Percentiles rank a stretch among this genome's conserved stretches.
Conservation (phyloP, 2,113 vertebrate species). For the Sporophila hypoxantha region DNA sequence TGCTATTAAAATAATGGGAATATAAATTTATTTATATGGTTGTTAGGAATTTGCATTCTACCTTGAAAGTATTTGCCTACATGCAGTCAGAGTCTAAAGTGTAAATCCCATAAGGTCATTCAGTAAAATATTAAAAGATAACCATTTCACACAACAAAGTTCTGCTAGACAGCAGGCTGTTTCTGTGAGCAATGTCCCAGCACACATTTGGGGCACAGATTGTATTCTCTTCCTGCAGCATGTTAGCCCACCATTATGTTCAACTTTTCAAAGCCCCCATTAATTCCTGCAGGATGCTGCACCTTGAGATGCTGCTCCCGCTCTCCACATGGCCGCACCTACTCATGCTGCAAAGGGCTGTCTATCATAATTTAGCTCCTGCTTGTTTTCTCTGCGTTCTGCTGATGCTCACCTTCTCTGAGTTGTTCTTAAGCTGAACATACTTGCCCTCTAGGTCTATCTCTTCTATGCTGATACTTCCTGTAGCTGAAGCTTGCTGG, state of each 20-base stretch:
- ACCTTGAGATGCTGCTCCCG: neutral
- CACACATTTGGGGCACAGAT: neutral
- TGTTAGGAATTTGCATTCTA: neutral
- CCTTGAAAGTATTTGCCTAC: neutral
- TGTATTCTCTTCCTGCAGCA: neutral
- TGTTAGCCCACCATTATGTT: neutral
- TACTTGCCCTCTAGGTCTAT: slow-evolving; percentile 88
- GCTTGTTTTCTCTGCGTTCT: neutral
- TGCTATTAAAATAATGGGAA: neutral
- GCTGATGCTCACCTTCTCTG: slow-evolving; percentile 75
- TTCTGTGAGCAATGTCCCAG: neutral
- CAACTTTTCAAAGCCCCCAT: neutral
- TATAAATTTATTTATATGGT: neutral
- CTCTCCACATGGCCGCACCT: neutral
- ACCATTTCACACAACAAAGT: neutral
- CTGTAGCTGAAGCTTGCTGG: slow-evolving; percentile 80
- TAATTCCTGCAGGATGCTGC: neutral
- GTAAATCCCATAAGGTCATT: neutral
- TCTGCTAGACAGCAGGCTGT: neutral
- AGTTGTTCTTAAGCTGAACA: slow-evolving; percentile 84
- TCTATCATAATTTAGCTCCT: neutral
- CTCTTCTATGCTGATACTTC: slow-evolving; percentile 82
- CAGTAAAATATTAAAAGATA: neutral
- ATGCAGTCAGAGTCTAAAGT: neutral
- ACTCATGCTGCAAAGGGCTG: neutral